Percentiles rank a stretch among this genome's conserved stretches.
Evolutionary conservation across 2,797 vertebrate genomes (phyloP).

Genomic region (Hephaestus fuliginosus): DNA sequence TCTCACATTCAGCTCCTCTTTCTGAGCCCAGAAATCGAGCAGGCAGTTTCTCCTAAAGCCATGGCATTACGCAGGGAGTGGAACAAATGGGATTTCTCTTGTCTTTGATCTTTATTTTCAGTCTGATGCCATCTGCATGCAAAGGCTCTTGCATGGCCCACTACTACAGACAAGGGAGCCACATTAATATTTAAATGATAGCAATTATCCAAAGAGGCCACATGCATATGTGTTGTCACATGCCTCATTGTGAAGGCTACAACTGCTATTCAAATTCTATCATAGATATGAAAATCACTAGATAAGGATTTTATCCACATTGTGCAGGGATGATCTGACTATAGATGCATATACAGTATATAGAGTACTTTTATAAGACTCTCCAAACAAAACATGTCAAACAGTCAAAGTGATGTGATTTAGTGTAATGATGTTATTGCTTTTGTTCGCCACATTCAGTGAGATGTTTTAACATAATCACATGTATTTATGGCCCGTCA

Average conservation of each 20-base stretch:
- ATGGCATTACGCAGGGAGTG: slow-evolving; percentile 75
- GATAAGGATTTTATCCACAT: slow-evolving; percentile 6
- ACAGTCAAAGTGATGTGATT: slow-evolving; percentile 43
- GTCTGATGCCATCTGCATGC: slow-evolving; percentile 82
- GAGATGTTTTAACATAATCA: slow-evolving; percentile 62
- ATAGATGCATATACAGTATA: slow-evolving; percentile 1
- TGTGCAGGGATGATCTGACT: slow-evolving; percentile 17
- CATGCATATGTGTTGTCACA: slow-evolving; percentile 58
- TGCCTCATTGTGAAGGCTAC: slow-evolving; percentile 47
- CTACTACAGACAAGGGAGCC: slow-evolving; percentile 72
- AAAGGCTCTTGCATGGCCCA: slow-evolving; percentile 66
- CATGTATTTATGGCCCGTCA: slow-evolving; percentile 63
- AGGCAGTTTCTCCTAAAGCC: slow-evolving; percentile 77
- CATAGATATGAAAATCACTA: slow-evolving; percentile 37
- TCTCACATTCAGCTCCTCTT: slow-evolving; percentile 74
- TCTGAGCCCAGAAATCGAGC: slow-evolving; percentile 70
- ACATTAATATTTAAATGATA: slow-evolving; percentile 83
- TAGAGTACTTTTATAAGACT: slow-evolving; percentile 40
- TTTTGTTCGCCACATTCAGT: slow-evolving; percentile 35
- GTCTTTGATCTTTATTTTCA: slow-evolving; percentile 87
- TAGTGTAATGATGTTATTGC: slow-evolving; percentile 35
- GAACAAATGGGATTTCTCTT: slow-evolving; percentile 85
- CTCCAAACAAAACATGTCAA: slow-evolving; percentile 32
- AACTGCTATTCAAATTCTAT: slow-evolving; percentile 53
- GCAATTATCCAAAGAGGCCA: slow-evolving; percentile 79